Base-by-base conservation (phyloP, 1,140 invertebrate genomes). In the Ruditapes philippinarum region DNA sequence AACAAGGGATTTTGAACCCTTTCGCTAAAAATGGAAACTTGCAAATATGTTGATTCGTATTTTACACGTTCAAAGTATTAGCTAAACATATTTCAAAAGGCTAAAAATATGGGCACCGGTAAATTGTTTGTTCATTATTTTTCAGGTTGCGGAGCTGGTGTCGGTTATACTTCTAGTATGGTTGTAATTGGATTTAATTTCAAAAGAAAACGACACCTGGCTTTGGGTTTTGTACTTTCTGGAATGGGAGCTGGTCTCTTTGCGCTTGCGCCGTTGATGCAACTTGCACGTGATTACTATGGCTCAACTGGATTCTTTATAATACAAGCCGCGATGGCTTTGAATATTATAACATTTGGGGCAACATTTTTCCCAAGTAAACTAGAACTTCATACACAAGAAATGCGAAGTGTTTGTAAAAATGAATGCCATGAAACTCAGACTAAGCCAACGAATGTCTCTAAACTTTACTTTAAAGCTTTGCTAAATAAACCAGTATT, bases 121-220 rank as follows among this genome's bases (percentile, higher is more conserved):
- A n/a, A n/a, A n/a, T n/a, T n/a, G n/a, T n/a, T n/a, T n/a, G n/a
- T n/a, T n/a, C n/a, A 45, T 45, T 45, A 7, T 45, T 14, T 14
- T 80, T 60, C 45, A 89, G 87, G 87, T 31, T 40, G 14, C 2
- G 87, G 78, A 1, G 51, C 40, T 33, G 78, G 42, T 40, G 19
- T 89, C 11, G 87, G 65, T 70, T 89, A 82, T 33, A 82, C 68
- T 0, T 49, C 87, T 1, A 70, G 31, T 7, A 45, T 89, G 78
- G 65, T 89, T 51, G 78, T 89, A 12, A 49, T 89, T n/a, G 79
- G 60, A n/a, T 82, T 74, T 33, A 82, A 82, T 57, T 89, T 89
- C 38, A 19, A 54, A 28, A 36, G 45, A 38, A 68, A 31, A 17
- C 54, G 78, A 14, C 70, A 89, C 49, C n/a, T 89, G 22, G 79